Conservation (phyloP, 2,888 invertebrate genomes). For the Pristionchus entomophagus region DNA sequence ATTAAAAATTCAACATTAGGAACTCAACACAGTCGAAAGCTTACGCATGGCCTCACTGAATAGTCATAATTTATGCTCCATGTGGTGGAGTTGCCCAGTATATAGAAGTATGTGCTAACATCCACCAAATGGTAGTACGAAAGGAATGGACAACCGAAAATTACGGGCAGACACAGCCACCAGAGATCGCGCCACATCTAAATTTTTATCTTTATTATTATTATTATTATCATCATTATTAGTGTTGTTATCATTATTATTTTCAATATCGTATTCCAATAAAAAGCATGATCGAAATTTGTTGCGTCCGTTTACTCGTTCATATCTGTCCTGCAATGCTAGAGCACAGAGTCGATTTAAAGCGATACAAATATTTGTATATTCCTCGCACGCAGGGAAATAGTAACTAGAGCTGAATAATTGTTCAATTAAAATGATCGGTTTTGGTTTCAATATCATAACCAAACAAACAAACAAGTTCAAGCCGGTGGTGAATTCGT, state of each 20-base stretch:
- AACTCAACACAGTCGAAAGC: neutral
- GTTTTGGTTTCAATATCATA: too few species aligned
- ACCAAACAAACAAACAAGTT: too few species aligned
- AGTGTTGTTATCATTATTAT: neutral
- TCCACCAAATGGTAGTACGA: conserved; percentile 9
- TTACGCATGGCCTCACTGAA: neutral
- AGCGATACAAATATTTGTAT: neutral
- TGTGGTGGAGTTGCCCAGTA: neutral
- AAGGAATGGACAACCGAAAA: neutral
- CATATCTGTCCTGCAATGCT: neutral
- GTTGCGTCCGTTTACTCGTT: neutral
- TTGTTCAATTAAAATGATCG: neutral
- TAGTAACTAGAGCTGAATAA: neutral
- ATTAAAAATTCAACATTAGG: too few species aligned
- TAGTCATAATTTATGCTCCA: conserved; percentile 17
- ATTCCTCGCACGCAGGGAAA: conserved; percentile 16
- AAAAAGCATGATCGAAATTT: too few species aligned
- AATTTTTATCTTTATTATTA: neutral
- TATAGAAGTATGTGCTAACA: neutral
- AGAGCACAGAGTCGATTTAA: neutral
- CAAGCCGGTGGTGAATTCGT: too few species aligned
- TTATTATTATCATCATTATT: too few species aligned
- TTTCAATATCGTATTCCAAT: too few species aligned
- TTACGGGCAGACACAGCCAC: neutral
- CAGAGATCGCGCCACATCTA: neutral